phyloP scores from a whole-genome alignment of 2,797 vertebrate genomes.

The Characodon lateralis region DNA sequence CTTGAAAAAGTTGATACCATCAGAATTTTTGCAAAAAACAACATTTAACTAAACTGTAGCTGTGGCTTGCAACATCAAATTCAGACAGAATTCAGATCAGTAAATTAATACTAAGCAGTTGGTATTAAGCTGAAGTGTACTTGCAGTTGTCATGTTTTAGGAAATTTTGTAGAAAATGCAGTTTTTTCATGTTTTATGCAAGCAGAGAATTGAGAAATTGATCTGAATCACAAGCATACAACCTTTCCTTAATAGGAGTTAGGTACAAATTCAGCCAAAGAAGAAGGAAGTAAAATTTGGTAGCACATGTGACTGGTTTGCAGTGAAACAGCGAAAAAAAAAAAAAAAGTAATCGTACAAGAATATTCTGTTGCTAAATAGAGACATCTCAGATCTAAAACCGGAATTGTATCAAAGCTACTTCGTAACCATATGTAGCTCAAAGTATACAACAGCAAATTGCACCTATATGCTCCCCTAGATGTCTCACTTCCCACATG shows the following conservation, averaged over 20 bases:
- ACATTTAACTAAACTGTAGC: neutral
- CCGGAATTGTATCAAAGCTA: neutral
- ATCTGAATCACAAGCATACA: slow-evolving; percentile 15
- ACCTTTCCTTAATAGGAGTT: slow-evolving; percentile 4
- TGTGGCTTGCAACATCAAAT: neutral
- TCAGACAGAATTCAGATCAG: neutral
- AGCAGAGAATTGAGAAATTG: slow-evolving; percentile 10
- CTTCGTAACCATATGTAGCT: neutral
- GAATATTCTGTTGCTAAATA: neutral
- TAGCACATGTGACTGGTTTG: slow-evolving; percentile 63
- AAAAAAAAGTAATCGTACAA: neutral
- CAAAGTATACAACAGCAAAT: slow-evolving; percentile 3
- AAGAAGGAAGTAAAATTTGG: slow-evolving; percentile 62
- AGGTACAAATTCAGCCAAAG: slow-evolving; percentile 30
- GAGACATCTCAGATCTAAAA: neutral
- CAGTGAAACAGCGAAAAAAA: slow-evolving; percentile 20
- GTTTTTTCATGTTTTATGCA: slow-evolving; percentile 1
- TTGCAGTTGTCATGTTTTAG: neutral
- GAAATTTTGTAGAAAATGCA: neutral
- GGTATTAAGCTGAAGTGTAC: neutral
- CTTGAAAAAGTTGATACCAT: neutral
- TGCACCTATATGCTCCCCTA: slow-evolving; percentile 7
- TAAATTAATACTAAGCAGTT: neutral
- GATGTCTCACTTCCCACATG: slow-evolving; percentile 63
- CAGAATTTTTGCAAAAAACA: slow-evolving; percentile 4